Base-by-base conservation (phyloP, 92 coral and sea anemone species). In the Bergia sp. region DNA sequence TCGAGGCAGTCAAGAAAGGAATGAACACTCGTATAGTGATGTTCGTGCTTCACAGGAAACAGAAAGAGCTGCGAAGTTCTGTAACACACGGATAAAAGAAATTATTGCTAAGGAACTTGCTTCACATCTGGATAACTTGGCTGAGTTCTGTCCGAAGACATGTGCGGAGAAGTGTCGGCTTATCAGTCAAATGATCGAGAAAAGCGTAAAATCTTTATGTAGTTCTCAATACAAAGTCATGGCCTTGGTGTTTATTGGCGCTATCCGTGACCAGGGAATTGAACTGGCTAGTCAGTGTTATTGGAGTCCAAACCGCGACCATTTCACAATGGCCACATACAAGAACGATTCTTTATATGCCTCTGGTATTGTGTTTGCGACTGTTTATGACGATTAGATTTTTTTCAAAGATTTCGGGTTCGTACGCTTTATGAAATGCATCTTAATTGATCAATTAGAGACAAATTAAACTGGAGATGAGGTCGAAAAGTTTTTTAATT, bases 171-270 rank as follows among this genome's bases (percentile, higher is more conserved):
- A 87, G 64, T 86, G 97, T 71, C 83, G 92, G 12, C 64, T 90
- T 78, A 92, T 94, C 86, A 91, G 97, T 37, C 94, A 94, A 57
- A 78, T 88, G 20, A 94, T 92, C 69, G 97, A 92, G 89, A 94
- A 88, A 80, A 79, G 90, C 72, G 89, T 94, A n/a, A 88, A 93
- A 39, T 36, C 91, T 61, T 40, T 91, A 73, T 90, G 78, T 67
- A 13, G 67, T 37, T 37, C 66, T 12, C 88, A 86, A 29, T 91
- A 89, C 89, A 94, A 92, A 87, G 88, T 94, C 12, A 86, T 91
- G 44, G 93, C 89, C 8, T 61, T 93, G 38, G 94, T 94, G 39
- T 90, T 86, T 49, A 92, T 94, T 18, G 97, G 97, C 10, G 97
- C 97, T 37, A 85, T 92, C 6, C 93, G 95, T 37, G 95, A 92